A percentile compares a stretch with the other conserved stretches of the same genome.
phyloP scores from a whole-genome alignment of 2,797 vertebrate genomes.

The Oophaga sylvatica region DNA sequence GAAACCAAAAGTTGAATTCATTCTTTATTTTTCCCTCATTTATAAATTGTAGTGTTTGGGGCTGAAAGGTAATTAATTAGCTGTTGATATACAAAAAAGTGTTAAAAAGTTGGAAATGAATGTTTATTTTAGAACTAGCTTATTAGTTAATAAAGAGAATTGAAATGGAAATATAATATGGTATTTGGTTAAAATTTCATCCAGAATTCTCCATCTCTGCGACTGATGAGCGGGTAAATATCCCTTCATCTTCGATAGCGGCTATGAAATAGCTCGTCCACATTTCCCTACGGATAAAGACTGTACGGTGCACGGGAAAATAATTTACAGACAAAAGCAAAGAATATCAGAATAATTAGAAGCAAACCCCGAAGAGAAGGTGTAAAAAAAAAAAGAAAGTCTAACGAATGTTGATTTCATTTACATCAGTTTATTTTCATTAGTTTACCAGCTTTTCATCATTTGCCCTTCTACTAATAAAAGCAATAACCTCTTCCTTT shows the following conservation, averaged over 20 bases:
- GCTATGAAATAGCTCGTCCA: background rate
- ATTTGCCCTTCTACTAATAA: conserved; percentile 60
- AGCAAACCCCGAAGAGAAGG: background rate
- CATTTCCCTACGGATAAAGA: background rate
- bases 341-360: conserved; percentile 8
- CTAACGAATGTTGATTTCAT: conserved; percentile 36
- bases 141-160: background rate
- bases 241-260: background rate
- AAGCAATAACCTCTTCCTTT: conserved; percentile 61
- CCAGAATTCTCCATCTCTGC: background rate
- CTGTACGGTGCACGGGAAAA: background rate
- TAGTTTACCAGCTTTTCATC: conserved; percentile 53
- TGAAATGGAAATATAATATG: background rate
- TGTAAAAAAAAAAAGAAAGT: too few relatives aligned
- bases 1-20: too few relatives aligned
- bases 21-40: too few relatives aligned
- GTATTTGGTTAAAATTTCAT: background rate
- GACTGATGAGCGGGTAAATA: background rate
- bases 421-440: conserved; percentile 60
- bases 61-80: too few relatives aligned
- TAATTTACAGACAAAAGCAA: background rate
- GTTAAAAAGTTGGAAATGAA: too few relatives aligned
- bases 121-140: too few relatives aligned
- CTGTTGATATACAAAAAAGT: too few relatives aligned
- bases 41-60: too few relatives aligned